A percentile compares a stretch with the other conserved stretches of the same genome.
phyloP scores from a whole-genome alignment of 2,113 vertebrate species.

The Balaeniceps rex region DNA sequence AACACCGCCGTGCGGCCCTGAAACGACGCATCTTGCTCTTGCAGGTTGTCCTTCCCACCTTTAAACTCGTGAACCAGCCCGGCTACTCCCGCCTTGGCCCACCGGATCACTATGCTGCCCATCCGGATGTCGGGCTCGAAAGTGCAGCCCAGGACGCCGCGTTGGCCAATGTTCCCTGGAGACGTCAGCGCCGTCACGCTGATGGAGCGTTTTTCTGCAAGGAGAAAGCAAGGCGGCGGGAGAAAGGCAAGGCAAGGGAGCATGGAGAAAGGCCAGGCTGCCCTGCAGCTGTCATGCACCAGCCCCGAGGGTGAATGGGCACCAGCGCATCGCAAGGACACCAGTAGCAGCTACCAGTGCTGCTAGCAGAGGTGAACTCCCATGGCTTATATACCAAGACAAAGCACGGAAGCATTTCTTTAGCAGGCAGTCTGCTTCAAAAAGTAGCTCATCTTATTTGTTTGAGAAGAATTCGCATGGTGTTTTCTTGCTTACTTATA shows the following conservation, averaged over 20 bases:
- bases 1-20: constrained; percentile 55
- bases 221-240: neutral
- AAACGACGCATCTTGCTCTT: constrained; percentile 36
- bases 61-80: constrained; percentile 65
- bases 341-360: neutral
- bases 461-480: neutral
- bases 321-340: neutral
- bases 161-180: constrained; percentile 51
- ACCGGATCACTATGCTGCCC: constrained; percentile 57
- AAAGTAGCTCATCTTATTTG: neutral
- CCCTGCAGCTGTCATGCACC: neutral
- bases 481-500: neutral
- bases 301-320: accelerated
- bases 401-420: neutral
- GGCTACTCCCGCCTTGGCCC: constrained; percentile 60
- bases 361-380: neutral
- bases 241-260: neutral
- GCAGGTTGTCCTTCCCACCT: constrained; percentile 54
- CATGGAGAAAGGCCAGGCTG: neutral
- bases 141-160: constrained; percentile 58
- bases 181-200: neutral
- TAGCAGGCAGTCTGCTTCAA: neutral
- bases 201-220: constrained; percentile 54
- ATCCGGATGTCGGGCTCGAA: constrained; percentile 48
- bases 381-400: accelerated